Percentiles rank a stretch among this genome's conserved stretches.
These are phyloP conservation scores for Lynx canadensis DNA, from an alignment of 2,113 vertebrate species.

Conservation along the genomic window DNA sequence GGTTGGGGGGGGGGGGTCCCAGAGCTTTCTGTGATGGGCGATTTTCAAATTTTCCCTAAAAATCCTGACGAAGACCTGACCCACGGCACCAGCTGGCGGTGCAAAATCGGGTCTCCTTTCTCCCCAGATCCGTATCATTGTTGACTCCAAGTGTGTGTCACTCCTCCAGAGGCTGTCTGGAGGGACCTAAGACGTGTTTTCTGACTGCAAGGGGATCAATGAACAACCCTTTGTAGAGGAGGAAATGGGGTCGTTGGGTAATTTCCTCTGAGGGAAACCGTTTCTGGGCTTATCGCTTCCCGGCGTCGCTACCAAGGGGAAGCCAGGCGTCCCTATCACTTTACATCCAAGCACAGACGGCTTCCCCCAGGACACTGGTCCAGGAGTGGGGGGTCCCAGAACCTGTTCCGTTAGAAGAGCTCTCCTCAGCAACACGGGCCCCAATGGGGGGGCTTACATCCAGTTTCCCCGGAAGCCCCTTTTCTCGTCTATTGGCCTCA, in stretches of 20 bases:
- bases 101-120: neutral
- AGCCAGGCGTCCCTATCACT: neutral
- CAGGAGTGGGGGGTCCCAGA: neutral
- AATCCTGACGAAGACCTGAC: neutral
- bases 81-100: neutral
- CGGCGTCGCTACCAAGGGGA: neutral
- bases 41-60: neutral
- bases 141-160: neutral
- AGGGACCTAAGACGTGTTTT: neutral
- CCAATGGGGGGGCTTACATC: neutral
- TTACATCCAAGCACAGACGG: neutral
- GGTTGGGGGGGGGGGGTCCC: neutral
- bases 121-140: neutral
- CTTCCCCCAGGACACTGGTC: neutral
- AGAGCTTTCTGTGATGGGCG: neutral
- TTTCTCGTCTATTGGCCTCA: neutral
- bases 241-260: neutral
- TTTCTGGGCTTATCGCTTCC: neutral
- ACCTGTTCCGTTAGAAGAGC: neutral
- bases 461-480: neutral
- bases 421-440: neutral
- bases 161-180: neutral
- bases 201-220: neutral
- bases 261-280: neutral
- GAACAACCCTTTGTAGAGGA: neutral